Evolutionary conservation across 2,797 vertebrate genomes (phyloP).

Genomic region (Hoplostethus mediterraneus): DNA sequence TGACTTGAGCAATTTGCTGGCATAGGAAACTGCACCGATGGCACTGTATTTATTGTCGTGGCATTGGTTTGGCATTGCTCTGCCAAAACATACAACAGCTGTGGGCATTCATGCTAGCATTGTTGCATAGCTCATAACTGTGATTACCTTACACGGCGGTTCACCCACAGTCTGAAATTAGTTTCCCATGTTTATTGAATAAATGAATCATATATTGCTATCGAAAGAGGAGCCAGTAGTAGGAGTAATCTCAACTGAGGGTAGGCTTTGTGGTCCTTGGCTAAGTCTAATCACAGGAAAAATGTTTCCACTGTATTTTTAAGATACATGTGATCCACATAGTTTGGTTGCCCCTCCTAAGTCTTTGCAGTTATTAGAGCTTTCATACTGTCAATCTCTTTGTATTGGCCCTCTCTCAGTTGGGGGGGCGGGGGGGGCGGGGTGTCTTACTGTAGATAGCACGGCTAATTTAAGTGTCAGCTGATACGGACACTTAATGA

Average conservation of each 20-base stretch:
- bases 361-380: neutral
- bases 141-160: constrained; percentile 13
- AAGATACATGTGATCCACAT: neutral
- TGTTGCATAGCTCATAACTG: constrained; percentile 40
- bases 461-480: constrained; percentile 18
- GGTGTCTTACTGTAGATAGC: constrained; percentile 4
- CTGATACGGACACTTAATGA: neutral
- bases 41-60: constrained; percentile 11
- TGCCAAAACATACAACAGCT: constrained; percentile 31
- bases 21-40: constrained; percentile 36
- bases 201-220: constrained; percentile 2
- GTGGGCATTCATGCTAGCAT: constrained; percentile 15
- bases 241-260: neutral
- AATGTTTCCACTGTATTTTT: neutral
- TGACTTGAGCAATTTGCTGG: constrained; percentile 42
- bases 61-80: neutral
- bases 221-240: neutral
- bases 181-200: constrained; percentile 10
- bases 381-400: neutral
- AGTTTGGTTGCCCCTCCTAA: neutral
- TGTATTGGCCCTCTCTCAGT: neutral
- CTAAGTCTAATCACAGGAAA: neutral
- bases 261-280: neutral
- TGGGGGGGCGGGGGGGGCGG: neutral
- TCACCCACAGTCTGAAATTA: neutral